Evolutionary conservation across 2,888 invertebrate genomes (phyloP).

Genomic region (Caenorhabditis drosophilae): DNA sequence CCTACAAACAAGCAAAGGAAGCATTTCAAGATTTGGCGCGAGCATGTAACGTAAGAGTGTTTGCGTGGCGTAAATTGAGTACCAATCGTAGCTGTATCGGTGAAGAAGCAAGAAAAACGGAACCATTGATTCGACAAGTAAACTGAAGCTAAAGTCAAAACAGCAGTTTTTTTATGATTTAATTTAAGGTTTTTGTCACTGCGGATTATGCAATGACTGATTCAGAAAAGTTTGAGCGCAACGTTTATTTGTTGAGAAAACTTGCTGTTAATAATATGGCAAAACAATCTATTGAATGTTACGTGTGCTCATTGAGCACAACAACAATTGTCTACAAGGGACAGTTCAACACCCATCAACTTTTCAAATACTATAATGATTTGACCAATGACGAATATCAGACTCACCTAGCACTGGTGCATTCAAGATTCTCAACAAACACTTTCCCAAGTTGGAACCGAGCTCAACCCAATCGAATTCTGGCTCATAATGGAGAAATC

Average conservation of each 20-base stretch:
- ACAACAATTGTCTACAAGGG: conserved; percentile 95
- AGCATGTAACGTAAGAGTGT: conserved; percentile 80
- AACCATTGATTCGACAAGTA: conserved; percentile 95
- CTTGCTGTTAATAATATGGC: conserved; percentile 87
- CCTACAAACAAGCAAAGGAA: conserved; percentile 71
- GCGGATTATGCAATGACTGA: conserved; percentile 76
- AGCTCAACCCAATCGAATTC: conserved; percentile 90
- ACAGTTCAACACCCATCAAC: conserved; percentile 90
- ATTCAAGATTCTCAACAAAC: conserved; percentile 97
- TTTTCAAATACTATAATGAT: conserved; percentile 81
- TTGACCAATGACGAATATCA: conserved; percentile 77
- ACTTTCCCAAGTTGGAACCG: conserved; percentile 99
- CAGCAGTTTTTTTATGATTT: background rate
- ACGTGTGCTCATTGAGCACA: conserved; percentile 91
- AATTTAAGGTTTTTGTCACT: conserved; percentile 72
- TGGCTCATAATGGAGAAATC: conserved; percentile 99
- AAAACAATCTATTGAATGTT: conserved; percentile 85
- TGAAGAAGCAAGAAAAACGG: conserved; percentile 87
- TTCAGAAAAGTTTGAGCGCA: conserved; percentile 70
- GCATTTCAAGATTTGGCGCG: conserved; percentile 83
- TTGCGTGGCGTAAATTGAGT: conserved; percentile 93
- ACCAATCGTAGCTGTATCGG: conserved; percentile 85
- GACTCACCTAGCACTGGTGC: conserved; percentile 92
- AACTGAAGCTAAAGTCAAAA: background rate
- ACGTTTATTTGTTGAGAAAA: conserved; percentile 92